A percentile compares a stretch with the other conserved stretches of the same genome.
phyloP scores from a whole-genome alignment of 2,888 invertebrate genomes.

The Gandaritis pyraliata region DNA sequence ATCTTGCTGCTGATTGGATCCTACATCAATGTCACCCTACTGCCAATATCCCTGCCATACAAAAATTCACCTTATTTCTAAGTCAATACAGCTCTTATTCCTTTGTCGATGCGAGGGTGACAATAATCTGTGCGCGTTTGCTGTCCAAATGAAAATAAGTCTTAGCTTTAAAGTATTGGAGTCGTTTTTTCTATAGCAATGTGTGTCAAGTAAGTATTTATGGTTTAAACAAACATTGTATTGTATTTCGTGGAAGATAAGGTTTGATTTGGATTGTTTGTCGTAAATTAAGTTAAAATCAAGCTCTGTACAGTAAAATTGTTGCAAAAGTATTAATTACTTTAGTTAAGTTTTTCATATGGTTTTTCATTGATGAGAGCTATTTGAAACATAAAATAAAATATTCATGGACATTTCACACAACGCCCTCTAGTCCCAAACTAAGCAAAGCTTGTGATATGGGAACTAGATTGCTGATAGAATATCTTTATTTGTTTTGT shows the following conservation, averaged over 20 bases:
- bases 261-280: conserved; percentile 9
- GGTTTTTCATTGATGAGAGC: background rate
- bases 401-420: too few species aligned
- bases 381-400: background rate
- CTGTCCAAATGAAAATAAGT: conserved; percentile 4
- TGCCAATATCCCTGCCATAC: conserved; percentile 21
- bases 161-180: background rate
- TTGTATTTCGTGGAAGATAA: background rate
- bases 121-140: background rate
- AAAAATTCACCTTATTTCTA: conserved; percentile 12
- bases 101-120: background rate
- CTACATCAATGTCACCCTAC: conserved; percentile 54
- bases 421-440: too few species aligned
- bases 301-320: conserved; percentile 21
- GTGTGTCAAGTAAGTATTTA: background rate
- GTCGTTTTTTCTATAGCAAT: conserved; percentile 5
- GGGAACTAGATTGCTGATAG: too few species aligned
- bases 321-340: conserved; percentile 23
- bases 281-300: conserved; percentile 24
- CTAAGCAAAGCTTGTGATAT: too few species aligned
- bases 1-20: conserved; percentile 55
- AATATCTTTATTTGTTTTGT: too few species aligned
- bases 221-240: conserved; percentile 9
- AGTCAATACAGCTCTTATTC: background rate
- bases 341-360: conserved; percentile 18